Evolutionary conservation across 2,113 vertebrate genomes (phyloP).

Genomic region (Rhipidura dahli): DNA sequence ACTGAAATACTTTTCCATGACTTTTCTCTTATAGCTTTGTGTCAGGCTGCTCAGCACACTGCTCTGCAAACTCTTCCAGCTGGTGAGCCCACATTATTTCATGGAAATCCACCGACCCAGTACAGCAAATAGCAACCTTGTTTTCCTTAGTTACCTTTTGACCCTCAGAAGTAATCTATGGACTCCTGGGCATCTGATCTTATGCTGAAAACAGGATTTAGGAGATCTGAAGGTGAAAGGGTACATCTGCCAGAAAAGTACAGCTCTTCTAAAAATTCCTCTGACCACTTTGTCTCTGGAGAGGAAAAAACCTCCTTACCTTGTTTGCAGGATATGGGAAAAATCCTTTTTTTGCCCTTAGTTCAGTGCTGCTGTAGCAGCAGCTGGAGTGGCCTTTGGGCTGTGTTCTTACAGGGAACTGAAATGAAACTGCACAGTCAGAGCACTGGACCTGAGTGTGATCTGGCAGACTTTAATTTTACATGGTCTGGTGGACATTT

Average conservation of each 20-base stretch:
- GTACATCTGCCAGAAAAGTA: neutral
- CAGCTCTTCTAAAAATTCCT: neutral
- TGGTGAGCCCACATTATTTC: neutral
- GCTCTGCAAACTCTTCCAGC: neutral
- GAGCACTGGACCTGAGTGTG: neutral
- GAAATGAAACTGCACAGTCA: neutral
- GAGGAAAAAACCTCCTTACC: neutral
- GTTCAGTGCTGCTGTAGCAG: neutral
- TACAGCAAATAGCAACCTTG: neutral
- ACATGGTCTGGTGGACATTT: neutral
- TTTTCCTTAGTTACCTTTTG: neutral
- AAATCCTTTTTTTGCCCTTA: neutral
- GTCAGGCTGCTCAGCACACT: neutral
- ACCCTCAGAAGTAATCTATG: neutral
- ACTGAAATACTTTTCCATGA: neutral
- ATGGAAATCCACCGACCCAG: neutral
- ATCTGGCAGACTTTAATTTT: neutral
- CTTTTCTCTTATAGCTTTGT: neutral
- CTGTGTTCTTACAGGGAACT: neutral
- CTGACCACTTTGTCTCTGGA: neutral
- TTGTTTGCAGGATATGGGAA: neutral
- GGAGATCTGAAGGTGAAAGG: neutral
- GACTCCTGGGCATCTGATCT: neutral
- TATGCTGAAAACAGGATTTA: neutral
- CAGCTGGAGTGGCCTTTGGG: neutral